Percentiles rank a stretch among this genome's conserved stretches.
phyloP scores from a whole-genome alignment of 2,113 vertebrate species.

The Pyrgilauda ruficollis region DNA sequence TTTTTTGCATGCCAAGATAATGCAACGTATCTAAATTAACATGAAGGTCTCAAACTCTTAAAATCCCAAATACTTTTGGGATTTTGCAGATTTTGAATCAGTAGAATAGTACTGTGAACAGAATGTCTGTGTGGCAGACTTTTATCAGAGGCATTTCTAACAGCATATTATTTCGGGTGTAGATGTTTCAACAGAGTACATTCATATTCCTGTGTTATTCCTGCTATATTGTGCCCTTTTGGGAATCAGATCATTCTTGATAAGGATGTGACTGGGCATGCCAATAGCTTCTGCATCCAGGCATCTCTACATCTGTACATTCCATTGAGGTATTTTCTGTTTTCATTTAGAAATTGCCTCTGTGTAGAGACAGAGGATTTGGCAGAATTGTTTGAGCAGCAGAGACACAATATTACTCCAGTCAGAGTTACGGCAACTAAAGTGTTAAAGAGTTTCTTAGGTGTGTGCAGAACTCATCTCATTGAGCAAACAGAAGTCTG shows the following conservation, averaged over 20 bases:
- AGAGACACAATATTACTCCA: background rate
- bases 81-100: background rate
- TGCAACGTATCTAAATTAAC: background rate
- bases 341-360: background rate
- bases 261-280: background rate
- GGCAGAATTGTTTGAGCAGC: background rate
- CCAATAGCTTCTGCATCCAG: background rate
- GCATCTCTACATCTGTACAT: background rate
- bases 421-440: background rate
- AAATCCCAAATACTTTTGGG: background rate
- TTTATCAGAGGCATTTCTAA: background rate
- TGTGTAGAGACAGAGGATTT: background rate
- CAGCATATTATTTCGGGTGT: background rate
- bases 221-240: background rate
- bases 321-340: background rate
- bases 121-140: background rate
- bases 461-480: background rate
- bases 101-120: background rate
- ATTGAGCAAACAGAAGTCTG: background rate
- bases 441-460: background rate
- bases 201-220: background rate
- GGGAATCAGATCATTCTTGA: background rate
- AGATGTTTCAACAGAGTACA: background rate
- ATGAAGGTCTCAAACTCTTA: background rate
- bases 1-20: background rate